Evolutionary conservation across 2,797 vertebrate species (phyloP).

Genomic region (Natrix natrix): DNA sequence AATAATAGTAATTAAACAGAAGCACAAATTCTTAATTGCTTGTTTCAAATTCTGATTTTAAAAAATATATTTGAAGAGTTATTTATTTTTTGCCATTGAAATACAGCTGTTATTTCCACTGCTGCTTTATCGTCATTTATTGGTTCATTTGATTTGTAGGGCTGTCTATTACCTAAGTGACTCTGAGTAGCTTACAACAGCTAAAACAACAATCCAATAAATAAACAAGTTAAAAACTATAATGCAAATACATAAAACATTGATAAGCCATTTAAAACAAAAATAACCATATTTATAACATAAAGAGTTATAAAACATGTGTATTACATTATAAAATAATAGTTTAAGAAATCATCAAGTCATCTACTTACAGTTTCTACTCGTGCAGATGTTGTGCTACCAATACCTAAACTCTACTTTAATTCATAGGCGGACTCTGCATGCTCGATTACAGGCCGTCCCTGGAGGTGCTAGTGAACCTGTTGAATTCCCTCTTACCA

Average conservation of each 20-base stretch:
- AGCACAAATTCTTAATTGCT: neutral
- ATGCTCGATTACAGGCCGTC: conserved; percentile 72
- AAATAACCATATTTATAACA: neutral
- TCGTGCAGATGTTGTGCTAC: neutral
- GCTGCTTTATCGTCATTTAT: neutral
- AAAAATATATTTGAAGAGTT: neutral
- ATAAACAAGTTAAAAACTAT: neutral
- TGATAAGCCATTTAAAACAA: neutral
- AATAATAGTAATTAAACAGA: neutral
- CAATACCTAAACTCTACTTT: conserved; percentile 19
- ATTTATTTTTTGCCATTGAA: neutral
- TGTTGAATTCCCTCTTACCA: conserved; percentile 84
- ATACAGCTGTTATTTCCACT: neutral
- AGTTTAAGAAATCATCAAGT: neutral
- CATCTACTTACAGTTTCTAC: conserved; percentile 4
- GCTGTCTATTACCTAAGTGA: neutral
- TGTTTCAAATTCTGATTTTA: neutral
- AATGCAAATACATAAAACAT: neutral
- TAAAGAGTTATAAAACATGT: neutral
- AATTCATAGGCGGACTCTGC: conserved; percentile 82
- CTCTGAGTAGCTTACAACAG: neutral
- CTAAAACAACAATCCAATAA: neutral
- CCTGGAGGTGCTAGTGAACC: conserved; percentile 74
- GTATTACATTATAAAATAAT: neutral
- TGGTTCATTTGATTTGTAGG: neutral